A percentile compares a stretch with the other conserved stretches of the same genome.
Conservation (phyloP, 2,888 invertebrate species). For the Callosobruchus maculatus region DNA sequence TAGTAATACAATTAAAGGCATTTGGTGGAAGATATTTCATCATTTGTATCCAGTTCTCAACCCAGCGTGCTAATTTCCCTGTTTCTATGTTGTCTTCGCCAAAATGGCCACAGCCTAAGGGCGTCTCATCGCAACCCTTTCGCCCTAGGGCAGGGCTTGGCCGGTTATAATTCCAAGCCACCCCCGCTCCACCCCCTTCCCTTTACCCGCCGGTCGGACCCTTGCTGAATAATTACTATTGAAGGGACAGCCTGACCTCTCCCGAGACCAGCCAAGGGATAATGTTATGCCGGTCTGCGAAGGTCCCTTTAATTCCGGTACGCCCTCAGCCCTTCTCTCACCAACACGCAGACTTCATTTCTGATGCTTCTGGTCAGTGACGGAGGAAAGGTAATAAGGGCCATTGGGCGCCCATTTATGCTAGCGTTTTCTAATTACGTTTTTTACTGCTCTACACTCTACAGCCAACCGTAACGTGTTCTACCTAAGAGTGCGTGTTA, state of each 20-base stretch:
- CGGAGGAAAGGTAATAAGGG: neutral
- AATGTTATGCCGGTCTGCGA: conserved; percentile 27
- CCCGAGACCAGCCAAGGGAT: conserved; percentile 43
- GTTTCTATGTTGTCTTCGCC: neutral
- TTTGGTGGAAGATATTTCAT: no score
- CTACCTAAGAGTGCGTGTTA: no score
- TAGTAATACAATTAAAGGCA: no score
- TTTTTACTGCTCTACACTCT: no score
- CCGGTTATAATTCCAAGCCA: conserved; percentile 23
- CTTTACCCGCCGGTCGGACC: conserved; percentile 31
- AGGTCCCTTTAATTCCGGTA: neutral
- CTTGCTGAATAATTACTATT: conserved; percentile 45
- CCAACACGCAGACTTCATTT: neutral
- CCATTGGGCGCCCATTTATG: no score
- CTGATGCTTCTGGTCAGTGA: neutral
- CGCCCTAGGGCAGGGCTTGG: conserved; percentile 19
- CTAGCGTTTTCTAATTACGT: no score
- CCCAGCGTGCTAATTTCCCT: neutral
- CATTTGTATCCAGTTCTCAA: no score
- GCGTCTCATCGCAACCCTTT: conserved; percentile 26
- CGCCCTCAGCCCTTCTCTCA: neutral
- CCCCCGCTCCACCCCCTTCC: conserved; percentile 18
- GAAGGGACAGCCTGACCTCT: conserved; percentile 42
- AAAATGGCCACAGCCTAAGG: neutral
- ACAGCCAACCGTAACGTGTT: no score